These are phyloP conservation scores for Allygus modestus DNA, from an alignment of 2,888 invertebrate species.

Conservation along the genomic window DNA sequence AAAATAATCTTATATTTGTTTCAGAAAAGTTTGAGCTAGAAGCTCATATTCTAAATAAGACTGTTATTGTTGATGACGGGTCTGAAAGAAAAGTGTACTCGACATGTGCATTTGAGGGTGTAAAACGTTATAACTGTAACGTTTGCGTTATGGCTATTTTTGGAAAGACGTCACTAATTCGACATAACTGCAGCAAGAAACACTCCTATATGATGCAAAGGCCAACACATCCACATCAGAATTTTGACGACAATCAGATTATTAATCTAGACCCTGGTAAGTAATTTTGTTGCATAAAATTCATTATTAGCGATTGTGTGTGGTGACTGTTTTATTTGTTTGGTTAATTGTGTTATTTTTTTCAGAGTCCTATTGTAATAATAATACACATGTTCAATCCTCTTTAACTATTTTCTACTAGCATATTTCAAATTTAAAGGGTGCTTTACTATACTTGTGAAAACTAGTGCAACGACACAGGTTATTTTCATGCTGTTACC, in stretches of 20 bases:
- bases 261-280: not conserved
- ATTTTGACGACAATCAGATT: not conserved
- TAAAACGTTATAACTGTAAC: slow-evolving; percentile 13
- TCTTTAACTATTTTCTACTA: no score
- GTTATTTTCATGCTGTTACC: no score
- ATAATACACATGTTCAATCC: no score
- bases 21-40: not conserved
- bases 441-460: no score
- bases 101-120: not conserved
- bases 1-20: not conserved
- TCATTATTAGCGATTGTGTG: no score
- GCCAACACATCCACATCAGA: slow-evolving; percentile 1
- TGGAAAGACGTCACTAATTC: slow-evolving; percentile 1
- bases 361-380: no score
- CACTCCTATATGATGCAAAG: not conserved
- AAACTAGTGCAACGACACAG: no score
- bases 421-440: no score
- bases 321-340: no score
- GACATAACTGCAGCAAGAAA: not conserved
- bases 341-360: no score
- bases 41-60: not conserved
- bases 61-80: slow-evolving; percentile 4
- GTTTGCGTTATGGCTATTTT: not conserved
- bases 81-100: slow-evolving; percentile 3
- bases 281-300: no score